These are phyloP conservation scores for Larimichthys crocea DNA, from an alignment of 2,113 vertebrate genomes.

Conservation along the genomic window DNA sequence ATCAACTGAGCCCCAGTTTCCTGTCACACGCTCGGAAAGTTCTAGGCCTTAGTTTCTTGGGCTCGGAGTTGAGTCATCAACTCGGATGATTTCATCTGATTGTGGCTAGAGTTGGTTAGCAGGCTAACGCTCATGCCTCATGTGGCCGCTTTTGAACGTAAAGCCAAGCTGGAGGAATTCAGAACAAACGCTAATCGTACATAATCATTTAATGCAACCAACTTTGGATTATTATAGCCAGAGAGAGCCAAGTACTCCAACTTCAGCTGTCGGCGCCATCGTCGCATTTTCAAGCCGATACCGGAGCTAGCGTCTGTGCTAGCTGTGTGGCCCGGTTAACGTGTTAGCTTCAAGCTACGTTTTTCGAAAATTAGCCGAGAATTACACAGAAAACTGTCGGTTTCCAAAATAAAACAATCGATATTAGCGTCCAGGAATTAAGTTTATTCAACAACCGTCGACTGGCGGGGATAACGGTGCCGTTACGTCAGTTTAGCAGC, in stretches of 20 bases:
- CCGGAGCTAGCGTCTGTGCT: slow-evolving; percentile 29
- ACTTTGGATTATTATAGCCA: accelerated
- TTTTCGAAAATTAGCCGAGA: background rate
- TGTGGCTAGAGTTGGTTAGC: slow-evolving; percentile 69
- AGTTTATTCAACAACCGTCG: background rate
- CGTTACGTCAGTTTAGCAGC: background rate
- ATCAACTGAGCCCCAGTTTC: background rate
- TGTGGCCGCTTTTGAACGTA: slow-evolving; percentile 1
- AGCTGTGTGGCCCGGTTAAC: slow-evolving; percentile 49
- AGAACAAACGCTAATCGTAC: background rate
- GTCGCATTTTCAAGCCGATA: slow-evolving; percentile 5
- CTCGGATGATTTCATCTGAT: slow-evolving; percentile 57
- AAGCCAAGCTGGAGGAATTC: slow-evolving; percentile 7
- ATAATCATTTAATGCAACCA: background rate
- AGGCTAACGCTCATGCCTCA: slow-evolving; percentile 58
- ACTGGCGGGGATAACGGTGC: background rate
- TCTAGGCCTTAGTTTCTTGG: slow-evolving; percentile 55
- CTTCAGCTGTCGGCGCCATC: background rate
- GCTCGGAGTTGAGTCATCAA: slow-evolving; percentile 74
- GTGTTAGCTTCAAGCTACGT: slow-evolving; percentile 41
- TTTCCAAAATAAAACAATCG: background rate
- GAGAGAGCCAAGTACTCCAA: background rate
- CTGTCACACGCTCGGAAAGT: slow-evolving; percentile 34
- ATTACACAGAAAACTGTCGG: background rate
- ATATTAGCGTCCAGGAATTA: accelerated